phyloP scores from a whole-genome alignment of 2,113 vertebrate genomes.

The Porphyrio hochstetteri region DNA sequence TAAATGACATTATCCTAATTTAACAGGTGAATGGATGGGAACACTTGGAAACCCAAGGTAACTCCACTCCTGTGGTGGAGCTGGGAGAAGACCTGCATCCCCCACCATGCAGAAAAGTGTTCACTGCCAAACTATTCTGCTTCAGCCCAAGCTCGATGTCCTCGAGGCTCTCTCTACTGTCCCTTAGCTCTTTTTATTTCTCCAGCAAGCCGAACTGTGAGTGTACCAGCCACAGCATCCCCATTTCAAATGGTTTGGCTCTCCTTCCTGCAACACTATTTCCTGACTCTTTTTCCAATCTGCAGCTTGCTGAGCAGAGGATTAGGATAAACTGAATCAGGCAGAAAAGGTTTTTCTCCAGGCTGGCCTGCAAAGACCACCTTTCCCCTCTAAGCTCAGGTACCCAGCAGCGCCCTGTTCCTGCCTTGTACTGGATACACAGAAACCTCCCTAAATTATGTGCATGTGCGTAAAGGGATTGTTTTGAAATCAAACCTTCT shows the following conservation, averaged over 20 bases:
- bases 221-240: not conserved
- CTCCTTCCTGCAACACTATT: not conserved
- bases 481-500: slow-evolving; percentile 66
- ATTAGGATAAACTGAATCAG: slow-evolving; percentile 13
- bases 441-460: slow-evolving; percentile 43
- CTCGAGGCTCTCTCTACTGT: not conserved
- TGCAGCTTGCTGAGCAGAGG: slow-evolving; percentile 25
- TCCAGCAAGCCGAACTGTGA: not conserved
- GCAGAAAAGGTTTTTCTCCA: not conserved
- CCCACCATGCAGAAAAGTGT: not conserved
- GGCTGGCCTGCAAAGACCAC: not conserved
- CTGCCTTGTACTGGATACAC: not conserved
- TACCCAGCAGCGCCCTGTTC: slow-evolving; percentile 11
- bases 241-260: slow-evolving; percentile 28
- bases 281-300: slow-evolving; percentile 43
- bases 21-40: not conserved
- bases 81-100: not conserved
- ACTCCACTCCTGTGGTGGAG: not conserved
- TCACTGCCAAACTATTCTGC: not conserved
- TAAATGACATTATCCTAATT: not conserved
- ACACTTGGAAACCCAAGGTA: not conserved
- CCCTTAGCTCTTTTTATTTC: not conserved
- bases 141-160: not conserved
- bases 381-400: not conserved
- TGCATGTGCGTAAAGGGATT: slow-evolving; percentile 42